Conservation (phyloP, 2,888 invertebrate genomes). For the Pollenia amentaria region DNA sequence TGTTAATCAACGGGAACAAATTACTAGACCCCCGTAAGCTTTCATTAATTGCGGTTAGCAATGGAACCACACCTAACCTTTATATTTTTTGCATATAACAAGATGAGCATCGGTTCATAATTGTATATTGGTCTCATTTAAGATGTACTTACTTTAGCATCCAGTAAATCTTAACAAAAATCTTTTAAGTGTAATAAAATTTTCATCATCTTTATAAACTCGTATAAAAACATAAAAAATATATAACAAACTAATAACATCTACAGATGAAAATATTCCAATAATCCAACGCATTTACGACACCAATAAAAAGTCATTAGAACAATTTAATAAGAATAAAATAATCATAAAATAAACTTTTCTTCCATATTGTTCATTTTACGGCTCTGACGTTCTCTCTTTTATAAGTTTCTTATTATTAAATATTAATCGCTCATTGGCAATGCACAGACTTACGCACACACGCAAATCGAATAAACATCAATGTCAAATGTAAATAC, state of each 20-base stretch:
- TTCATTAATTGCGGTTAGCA: too few species aligned
- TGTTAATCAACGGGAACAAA: too few species aligned
- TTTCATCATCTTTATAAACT: neutral
- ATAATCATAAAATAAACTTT: slow-evolving; percentile 64
- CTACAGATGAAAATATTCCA: slow-evolving; percentile 35
- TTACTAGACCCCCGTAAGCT: too few species aligned
- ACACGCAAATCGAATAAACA: slow-evolving; percentile 34
- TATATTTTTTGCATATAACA: too few species aligned
- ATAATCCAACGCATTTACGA: slow-evolving; percentile 64
- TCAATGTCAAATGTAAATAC: slow-evolving; percentile 27
- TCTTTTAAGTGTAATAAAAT: neutral
- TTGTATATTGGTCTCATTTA: too few species aligned
- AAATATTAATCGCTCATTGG: slow-evolving; percentile 62
- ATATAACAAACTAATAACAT: slow-evolving; percentile 31
- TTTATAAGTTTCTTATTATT: slow-evolving; percentile 34
- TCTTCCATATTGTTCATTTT: neutral
- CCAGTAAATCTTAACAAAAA: neutral
- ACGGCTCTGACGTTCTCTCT: neutral
- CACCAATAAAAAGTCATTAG: slow-evolving; percentile 63
- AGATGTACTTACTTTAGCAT: too few species aligned
- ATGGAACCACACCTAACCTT: too few species aligned
- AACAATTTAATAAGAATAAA: slow-evolving; percentile 71
- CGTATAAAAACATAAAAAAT: slow-evolving; percentile 33
- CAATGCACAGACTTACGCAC: slow-evolving; percentile 5
- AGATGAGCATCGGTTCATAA: too few species aligned